These are phyloP conservation scores for Silvanus unidentatus DNA, from an alignment of 2,888 invertebrate genomes.

Conservation along the genomic window DNA sequence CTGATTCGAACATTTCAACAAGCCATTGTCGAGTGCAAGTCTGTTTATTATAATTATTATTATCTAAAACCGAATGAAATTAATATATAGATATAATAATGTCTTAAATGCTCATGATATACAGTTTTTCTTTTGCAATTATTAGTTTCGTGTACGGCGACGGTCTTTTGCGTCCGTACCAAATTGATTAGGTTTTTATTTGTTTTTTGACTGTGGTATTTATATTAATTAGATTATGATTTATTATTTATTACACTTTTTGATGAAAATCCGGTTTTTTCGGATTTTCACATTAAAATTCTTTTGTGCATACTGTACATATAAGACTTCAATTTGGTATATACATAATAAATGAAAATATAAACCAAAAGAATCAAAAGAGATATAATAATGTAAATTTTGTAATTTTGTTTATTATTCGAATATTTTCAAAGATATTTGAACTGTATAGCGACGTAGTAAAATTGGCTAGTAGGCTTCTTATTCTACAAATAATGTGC, in stretches of 20 bases:
- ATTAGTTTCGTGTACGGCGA: conserved; percentile 7
- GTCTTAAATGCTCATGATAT: conserved; percentile 10
- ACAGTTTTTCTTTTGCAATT: conserved; percentile 9
- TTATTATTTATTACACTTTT: conserved; percentile 25
- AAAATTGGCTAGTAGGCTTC: conserved; percentile 38
- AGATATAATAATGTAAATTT: conserved; percentile 8
- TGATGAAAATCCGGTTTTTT: conserved; percentile 6
- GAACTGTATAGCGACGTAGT: conserved; percentile 34
- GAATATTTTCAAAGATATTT: conserved; percentile 28
- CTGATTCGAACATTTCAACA: conserved; percentile 24
- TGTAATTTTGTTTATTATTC: conserved; percentile 8
- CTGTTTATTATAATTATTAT: background rate
- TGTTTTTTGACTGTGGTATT: conserved; percentile 36
- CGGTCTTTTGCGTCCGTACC: too few species aligned
- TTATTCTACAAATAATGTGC: conserved; percentile 33
- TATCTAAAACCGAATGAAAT: too few species aligned
- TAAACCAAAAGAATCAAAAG: background rate
- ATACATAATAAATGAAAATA: too few species aligned
- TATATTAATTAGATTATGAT: conserved; percentile 24
- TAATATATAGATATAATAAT: too few species aligned
- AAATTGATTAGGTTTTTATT: conserved; percentile 18
- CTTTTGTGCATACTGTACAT: conserved; percentile 14
- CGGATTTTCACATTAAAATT: background rate
- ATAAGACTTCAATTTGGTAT: conserved; percentile 3
- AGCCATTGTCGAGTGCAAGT: conserved; percentile 10